A percentile compares a stretch with the other conserved stretches of the same genome.
Conservation (phyloP, 2,888 invertebrate species). For the Harpalus rubripes region DNA sequence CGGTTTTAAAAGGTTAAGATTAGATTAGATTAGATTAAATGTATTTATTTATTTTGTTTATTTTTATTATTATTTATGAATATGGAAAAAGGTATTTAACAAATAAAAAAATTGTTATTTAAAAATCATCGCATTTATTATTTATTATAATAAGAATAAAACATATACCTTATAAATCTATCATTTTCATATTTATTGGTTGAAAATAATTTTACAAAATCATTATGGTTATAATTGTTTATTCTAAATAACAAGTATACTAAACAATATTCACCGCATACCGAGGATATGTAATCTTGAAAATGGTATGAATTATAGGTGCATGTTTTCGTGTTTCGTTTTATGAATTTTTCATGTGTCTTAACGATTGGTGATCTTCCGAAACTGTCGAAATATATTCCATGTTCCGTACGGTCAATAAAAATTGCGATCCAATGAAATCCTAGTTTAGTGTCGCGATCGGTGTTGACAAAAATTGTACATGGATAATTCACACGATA, state of each 20-base stretch:
- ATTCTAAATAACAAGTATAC: slow-evolving; percentile 38
- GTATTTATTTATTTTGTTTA: too few relatives aligned
- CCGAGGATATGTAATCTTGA: slow-evolving; percentile 15
- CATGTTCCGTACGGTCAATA: slow-evolving; percentile 31
- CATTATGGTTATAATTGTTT: neutral
- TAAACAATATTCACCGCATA: slow-evolving; percentile 29
- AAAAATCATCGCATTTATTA: too few relatives aligned
- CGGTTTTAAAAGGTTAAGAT: slow-evolving; percentile 12
- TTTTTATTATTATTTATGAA: too few relatives aligned
- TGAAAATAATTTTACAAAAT: neutral
- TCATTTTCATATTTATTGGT: slow-evolving; percentile 8
- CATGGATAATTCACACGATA: slow-evolving; percentile 57
- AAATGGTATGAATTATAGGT: slow-evolving; percentile 34
- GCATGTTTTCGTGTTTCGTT: slow-evolving; percentile 28
- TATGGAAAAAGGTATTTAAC: too few relatives aligned
- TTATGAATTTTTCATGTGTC: slow-evolving; percentile 23
- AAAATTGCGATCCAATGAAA: slow-evolving; percentile 51
- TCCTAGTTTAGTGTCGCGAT: slow-evolving; percentile 27
- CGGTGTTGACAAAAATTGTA: slow-evolving; percentile 31
- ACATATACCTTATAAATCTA: slow-evolving; percentile 12
- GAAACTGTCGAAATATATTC: slow-evolving; percentile 51
- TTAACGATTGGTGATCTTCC: slow-evolving; percentile 43
- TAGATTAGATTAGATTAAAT: neutral
- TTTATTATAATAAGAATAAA: slow-evolving; percentile 21
- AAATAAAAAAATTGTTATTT: too few relatives aligned